These are phyloP conservation scores for Altica lythri DNA, from an alignment of 2,888 invertebrate genomes.

Conservation along the genomic window DNA sequence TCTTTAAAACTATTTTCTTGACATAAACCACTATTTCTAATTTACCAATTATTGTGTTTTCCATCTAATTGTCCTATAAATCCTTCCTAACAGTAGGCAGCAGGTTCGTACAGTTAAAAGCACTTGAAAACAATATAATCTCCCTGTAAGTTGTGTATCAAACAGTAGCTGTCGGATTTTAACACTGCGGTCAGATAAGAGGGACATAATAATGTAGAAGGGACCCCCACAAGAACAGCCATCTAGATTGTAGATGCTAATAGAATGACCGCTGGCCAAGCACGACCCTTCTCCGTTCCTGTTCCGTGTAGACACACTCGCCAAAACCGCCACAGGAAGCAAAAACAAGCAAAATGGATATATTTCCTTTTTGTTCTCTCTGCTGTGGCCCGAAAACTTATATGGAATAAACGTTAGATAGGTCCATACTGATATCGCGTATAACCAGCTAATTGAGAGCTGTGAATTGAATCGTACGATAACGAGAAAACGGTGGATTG, in stretches of 20 bases:
- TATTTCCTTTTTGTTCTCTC: constrained; percentile 56
- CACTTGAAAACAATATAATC: constrained; percentile 11
- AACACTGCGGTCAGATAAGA: constrained; percentile 45
- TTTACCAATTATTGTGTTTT: no score
- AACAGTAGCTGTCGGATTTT: constrained; percentile 42
- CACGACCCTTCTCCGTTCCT: constrained; percentile 42
- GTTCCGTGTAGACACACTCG: constrained; percentile 41
- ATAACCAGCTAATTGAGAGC: constrained; percentile 49
- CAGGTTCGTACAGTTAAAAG: constrained; percentile 5
- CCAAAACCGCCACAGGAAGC: constrained; percentile 50
- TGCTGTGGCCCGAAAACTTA: constrained; percentile 44
- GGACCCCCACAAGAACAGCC: constrained; percentile 55
- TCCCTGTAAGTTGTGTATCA: constrained; percentile 30
- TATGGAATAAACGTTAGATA: constrained; percentile 51
- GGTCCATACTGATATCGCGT: constrained; percentile 49
- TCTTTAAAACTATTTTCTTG: no score
- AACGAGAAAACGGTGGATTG: constrained; percentile 37
- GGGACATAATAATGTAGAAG: constrained; percentile 52
- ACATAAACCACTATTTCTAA: no score
- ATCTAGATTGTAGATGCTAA: constrained; percentile 60
- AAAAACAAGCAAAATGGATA: constrained; percentile 58
- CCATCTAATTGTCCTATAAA: constrained; percentile 4
- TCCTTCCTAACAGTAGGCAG: constrained; percentile 8
- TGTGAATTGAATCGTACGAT: constrained; percentile 53
- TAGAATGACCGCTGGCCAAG: constrained; percentile 58